Evolutionary conservation across 2,797 vertebrate genomes (phyloP).

Genomic region (Sorex maritimensis): DNA sequence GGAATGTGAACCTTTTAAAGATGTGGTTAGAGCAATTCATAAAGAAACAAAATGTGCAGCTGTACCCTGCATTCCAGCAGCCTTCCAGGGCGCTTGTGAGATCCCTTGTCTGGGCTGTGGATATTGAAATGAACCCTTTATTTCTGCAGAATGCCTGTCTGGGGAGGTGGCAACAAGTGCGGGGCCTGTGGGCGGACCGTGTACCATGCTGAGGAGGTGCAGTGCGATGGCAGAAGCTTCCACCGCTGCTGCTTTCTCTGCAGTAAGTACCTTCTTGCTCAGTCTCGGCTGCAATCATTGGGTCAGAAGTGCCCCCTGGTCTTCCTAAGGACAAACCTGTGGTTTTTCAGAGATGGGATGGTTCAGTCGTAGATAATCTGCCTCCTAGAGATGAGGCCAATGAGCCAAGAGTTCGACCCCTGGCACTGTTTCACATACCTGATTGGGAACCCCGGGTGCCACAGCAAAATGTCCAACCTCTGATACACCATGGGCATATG

Average conservation of each 20-base stretch:
- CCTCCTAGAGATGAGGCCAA: no score
- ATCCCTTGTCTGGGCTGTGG: rapidly evolving
- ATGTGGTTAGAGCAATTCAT: neutral
- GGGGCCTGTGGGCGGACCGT: conserved; percentile 93
- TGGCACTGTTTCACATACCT: no score
- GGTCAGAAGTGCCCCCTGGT: neutral
- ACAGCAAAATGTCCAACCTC: no score
- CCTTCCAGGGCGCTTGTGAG: neutral
- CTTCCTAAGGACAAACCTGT: neutral
- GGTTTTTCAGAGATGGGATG: neutral
- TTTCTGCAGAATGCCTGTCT: conserved; percentile 94
- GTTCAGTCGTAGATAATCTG: no score
- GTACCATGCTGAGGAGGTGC: conserved; percentile 97
- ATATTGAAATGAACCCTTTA: neutral
- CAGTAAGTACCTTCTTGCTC: conserved; percentile 92
- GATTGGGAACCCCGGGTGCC: no score
- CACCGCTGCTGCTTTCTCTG: conserved; percentile 98
- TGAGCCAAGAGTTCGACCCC: no score
- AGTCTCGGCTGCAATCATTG: rapidly evolving
- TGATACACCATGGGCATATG: no score
- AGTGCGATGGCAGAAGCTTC: conserved; percentile 97
- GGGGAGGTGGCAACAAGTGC: conserved; percentile 97
- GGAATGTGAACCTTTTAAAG: neutral
- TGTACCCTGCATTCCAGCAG: neutral
- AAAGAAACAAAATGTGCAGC: neutral